Base-by-base conservation (phyloP, 2,797 vertebrate genomes). In the Leptoclinus maculatus region DNA sequence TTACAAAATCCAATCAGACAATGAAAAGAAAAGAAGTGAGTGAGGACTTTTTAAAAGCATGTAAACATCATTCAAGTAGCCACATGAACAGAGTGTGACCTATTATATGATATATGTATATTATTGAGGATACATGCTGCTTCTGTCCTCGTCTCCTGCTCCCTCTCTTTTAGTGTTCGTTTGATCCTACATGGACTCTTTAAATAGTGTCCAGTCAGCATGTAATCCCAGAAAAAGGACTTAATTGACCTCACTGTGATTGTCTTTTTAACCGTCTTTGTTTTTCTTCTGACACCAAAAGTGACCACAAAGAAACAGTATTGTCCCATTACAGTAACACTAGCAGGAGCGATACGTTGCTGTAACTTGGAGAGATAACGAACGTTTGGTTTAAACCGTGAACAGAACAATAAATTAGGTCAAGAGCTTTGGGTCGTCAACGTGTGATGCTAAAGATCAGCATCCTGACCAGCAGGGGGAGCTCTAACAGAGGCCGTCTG, bases 31-130 rank as follows among this genome's bases (percentile, higher is more conserved):
- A 25, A 74, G 1, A 32, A 54, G 17, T 32, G 27, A 65, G n/a
- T 43, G 32, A 32, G 5, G 43, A 80, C 60, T 47, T 59, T 69
- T 67, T 58, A n/a, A 63, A 76, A 70, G 73, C 66, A 75, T 89
- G 93, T 95, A 94, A 95, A 95, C 93, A 91, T 86, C 5, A 54
- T 92, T 90, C 72, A 89, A 83, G 80, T 89, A 75, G 65, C 67
- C 23, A 54, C 59, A 11, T 56, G 19, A 19, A 63, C 23, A 76
- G 16, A 68, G 64, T 36, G 14, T 19, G 29, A 66, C 2, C 5
- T 23, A 2, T 63, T 49, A 69, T 47, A 34, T 7, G 7, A 34
- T 34, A 7, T 3, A 34, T 34, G 7, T 34, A 34, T 7, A 34
- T 34, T 34, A 7, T 7, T 34, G 32, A 34, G 32, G 32, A 34